Evolutionary conservation across 2,888 invertebrate species (phyloP), one percentile per base, ranked within the genome.

Genomic region (Dendrolimus houi): DNA sequence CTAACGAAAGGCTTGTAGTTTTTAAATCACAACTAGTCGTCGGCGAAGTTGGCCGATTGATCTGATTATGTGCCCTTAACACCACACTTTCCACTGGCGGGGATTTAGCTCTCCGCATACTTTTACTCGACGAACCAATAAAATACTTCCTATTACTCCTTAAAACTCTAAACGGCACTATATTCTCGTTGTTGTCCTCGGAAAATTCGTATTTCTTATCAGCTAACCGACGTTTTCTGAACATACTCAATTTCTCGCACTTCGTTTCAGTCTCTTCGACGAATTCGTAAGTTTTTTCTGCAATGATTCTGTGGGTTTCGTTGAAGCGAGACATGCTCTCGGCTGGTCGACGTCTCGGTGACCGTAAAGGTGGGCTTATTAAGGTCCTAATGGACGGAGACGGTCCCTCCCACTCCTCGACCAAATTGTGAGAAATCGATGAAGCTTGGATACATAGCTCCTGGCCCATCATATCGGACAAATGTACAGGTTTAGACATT

Each of bases 161-260:
- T 64, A 93, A 75, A n/a, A 93, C 92, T 71, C 93, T 91, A 74
- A 93, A 93, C 54, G 93, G 93, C 52, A 93, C 92, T 56, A 93
- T 93, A 70, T 93, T 93, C 69, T 93, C 93, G 70, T 92, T 93
- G 70, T 91, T 91, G 58, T 96, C 96, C 69, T 96, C 97, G 0
- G 95, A 96, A 74, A 97, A 97, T 74, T 97, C 97, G 75, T 97
- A 97, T 77, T 97, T 97, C 78, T 97, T 97, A 72, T 97, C 97
- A 0, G 97, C 97, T 56, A 97, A 83, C 8, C 97, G 93, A 57
- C 96, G 93, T 75, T 96, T 96, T 8, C 97, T 92, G 74, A 96
- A 96, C 71, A 94, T 95, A 69, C 96, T 96, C n/a, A 97, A 92
- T 72, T 96, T 96, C 75, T 96, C 96, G 72, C 95, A 96, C 64